Conservation (phyloP, 2,113 vertebrate species). For the Vimba vimba region DNA sequence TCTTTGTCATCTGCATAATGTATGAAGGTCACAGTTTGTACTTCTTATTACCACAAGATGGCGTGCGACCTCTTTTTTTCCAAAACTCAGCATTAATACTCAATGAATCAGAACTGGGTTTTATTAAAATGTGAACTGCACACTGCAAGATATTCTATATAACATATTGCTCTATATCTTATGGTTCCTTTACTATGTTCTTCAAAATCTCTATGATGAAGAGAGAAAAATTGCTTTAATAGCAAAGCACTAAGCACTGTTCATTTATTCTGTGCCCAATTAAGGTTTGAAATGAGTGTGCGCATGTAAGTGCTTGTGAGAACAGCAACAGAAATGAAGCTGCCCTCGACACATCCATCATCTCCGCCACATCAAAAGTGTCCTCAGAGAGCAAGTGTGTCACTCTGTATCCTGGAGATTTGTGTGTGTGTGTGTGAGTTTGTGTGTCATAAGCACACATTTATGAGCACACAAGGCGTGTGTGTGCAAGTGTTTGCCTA, state of each 20-base stretch:
- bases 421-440: not conserved
- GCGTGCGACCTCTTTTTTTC: not conserved
- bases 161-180: not conserved
- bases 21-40: not conserved
- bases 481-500: constrained; percentile 10
- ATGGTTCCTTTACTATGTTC: not conserved
- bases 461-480: constrained; percentile 19
- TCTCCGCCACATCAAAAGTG: constrained; percentile 19
- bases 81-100: not conserved
- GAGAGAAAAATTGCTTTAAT: not conserved
- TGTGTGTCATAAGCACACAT: not conserved
- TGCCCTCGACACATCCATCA: constrained; percentile 24
- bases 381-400: constrained; percentile 9
- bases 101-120: not conserved
- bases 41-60: constrained; percentile 28
- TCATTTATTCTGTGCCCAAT: not conserved
- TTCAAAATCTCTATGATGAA: not conserved
- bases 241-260: not conserved
- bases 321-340: constrained; percentile 11
- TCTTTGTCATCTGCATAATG: not conserved
- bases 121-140: not conserved
- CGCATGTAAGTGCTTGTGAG: not conserved
- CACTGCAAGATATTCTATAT: not conserved
- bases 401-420: constrained; percentile 20
- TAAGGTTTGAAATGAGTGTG: not conserved